Evolutionary conservation across 2,797 vertebrate genomes (phyloP).

Genomic region (Crenuchus spilurus): DNA sequence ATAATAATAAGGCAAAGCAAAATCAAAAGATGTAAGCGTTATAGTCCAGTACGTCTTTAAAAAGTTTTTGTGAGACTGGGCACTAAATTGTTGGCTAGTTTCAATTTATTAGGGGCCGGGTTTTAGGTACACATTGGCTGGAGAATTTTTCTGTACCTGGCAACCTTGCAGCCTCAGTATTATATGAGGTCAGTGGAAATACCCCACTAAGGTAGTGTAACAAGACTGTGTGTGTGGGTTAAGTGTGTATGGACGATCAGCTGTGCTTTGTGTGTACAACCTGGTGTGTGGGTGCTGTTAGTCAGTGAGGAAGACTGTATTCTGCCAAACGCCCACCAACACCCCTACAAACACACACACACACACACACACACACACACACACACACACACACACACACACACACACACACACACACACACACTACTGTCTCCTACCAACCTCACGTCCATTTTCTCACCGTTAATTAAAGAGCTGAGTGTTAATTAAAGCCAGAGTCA

Average conservation of each 20-base stretch:
- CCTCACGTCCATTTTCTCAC: constrained; percentile 54
- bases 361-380: constrained; percentile 53
- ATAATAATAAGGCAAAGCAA: too few species aligned
- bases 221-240: not conserved
- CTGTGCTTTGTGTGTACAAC: constrained; percentile 26
- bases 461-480: constrained; percentile 72
- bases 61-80: too few species aligned
- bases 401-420: constrained; percentile 52
- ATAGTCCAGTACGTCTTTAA: too few species aligned
- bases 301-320: constrained; percentile 52
- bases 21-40: too few species aligned
- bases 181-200: not conserved
- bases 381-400: constrained; percentile 34
- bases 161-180: not conserved
- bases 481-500: constrained; percentile 70
- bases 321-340: constrained; percentile 53
- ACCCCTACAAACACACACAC: constrained; percentile 39
- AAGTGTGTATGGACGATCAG: constrained; percentile 8
- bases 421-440: constrained; percentile 42
- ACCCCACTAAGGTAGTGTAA: not conserved
- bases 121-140: too few species aligned
- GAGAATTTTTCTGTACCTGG: too few species aligned
- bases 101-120: too few species aligned
- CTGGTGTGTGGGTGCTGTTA: constrained; percentile 40
- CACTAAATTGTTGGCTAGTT: too few species aligned